A percentile compares a stretch with the other conserved stretches of the same genome.
phyloP scores from a whole-genome alignment of 2,113 vertebrate species.

The Bucco capensis region DNA sequence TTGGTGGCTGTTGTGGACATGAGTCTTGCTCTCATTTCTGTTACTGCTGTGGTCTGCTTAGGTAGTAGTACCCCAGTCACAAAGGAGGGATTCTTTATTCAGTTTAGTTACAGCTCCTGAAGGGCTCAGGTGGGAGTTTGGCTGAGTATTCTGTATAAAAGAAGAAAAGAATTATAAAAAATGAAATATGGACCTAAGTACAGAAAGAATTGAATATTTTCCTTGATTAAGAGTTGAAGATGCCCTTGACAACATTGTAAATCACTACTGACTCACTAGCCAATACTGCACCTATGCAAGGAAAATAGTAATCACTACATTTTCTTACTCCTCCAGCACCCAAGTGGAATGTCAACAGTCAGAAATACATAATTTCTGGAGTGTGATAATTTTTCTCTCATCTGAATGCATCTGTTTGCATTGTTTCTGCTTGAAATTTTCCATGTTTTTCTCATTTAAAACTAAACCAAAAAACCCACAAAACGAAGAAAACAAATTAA shows the following conservation, averaged over 20 bases:
- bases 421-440: background rate
- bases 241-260: slow-evolving; percentile 22
- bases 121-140: background rate
- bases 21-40: background rate
- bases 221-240: slow-evolving; percentile 29
- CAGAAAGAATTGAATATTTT: background rate
- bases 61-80: background rate
- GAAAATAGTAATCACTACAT: background rate
- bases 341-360: background rate
- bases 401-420: background rate
- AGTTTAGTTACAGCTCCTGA: background rate
- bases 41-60: background rate
- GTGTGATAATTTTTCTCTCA: background rate
- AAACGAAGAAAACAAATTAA: background rate
- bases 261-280: background rate
- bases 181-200: slow-evolving; percentile 10
- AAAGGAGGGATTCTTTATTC: background rate
- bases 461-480: background rate
- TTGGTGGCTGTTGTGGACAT: background rate
- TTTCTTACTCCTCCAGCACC: background rate
- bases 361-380: background rate
- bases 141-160: background rate
- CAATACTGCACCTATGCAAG: background rate
- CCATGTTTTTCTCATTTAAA: background rate
- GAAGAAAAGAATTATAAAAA: background rate